Base-by-base conservation (phyloP, 2,888 invertebrate species). In the Acanthacorydalis orientalis region DNA sequence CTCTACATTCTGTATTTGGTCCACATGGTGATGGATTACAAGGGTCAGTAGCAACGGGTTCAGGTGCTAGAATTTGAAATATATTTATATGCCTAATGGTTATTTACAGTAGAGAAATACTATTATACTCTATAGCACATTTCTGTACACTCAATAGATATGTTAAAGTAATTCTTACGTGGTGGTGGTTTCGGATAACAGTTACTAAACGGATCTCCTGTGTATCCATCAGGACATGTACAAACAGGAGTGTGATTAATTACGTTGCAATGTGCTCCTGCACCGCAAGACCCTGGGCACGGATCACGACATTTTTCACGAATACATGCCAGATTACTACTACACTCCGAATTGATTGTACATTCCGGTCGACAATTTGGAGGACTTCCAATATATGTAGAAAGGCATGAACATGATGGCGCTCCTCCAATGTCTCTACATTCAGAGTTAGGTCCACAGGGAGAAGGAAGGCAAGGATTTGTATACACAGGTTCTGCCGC, bases 351-450 rank as follows among this genome's bases (percentile, higher is more conserved):
- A 59, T 79, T 81, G 50, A 80, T 74, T 31, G 74, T 72, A 59
- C 86, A 86, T 63, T 85, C 85, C 4, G 84, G 84, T 31, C 80
- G 72, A 60, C 84, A 84, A 57, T 80, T 77, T 46, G 83, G 80
- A 44, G 85, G 83, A 53, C 77, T 75, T 42, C 85, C 86, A 50
- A 74, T 71, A 59, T 78, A 85, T 56, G 75, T 77, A 32, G 74
- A 67, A 44, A 78, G 61, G 59, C 86, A 87, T 43, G 81, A 62
- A 54, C 78, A 79, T 2, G 73, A 72, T 7, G 76, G 71, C 15
- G 65, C 61, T 23, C 68, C 71, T 38, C 69, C 64, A 12, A 72
- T 61, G 49, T 69, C 66, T 35, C 68, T 66, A 51, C 77, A 78
- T 51, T 80, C 72, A 6, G 85, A 78, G 59, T 80, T 78, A 15